Conservation (phyloP, 2,797 vertebrate genomes). For the Euphonia xanthogaster region DNA sequence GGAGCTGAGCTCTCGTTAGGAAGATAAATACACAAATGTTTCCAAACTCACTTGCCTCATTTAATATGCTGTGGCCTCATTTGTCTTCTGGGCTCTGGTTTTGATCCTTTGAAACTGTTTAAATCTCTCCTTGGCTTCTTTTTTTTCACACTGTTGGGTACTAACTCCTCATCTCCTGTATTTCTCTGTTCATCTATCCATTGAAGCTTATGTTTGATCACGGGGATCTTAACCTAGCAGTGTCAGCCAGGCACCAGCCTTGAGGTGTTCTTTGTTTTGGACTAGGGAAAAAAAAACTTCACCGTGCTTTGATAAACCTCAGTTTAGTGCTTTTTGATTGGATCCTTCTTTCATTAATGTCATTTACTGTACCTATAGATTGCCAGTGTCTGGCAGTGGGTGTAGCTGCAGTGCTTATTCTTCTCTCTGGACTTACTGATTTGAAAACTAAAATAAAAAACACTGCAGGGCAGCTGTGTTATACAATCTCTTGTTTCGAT, state of each 20-base stretch:
- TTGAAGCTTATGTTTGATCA: neutral
- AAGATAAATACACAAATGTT: conserved; percentile 20
- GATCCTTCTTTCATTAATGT: neutral
- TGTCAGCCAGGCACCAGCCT: neutral
- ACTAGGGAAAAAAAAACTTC: neutral
- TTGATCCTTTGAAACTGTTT: conserved; percentile 11
- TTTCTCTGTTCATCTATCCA: neutral
- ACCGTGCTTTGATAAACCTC: neutral
- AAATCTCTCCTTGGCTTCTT: neutral
- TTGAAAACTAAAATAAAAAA: neutral
- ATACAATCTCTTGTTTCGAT: neutral
- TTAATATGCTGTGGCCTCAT: conserved; percentile 18
- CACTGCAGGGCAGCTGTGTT: neutral
- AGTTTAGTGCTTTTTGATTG: neutral
- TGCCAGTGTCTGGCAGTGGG: neutral
- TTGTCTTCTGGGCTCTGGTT: conserved; percentile 22
- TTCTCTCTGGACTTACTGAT: neutral
- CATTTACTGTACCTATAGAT: neutral
- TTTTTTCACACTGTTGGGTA: neutral
- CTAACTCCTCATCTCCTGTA: neutral
- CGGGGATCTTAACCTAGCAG: neutral
- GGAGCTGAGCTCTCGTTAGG: conserved; percentile 9
- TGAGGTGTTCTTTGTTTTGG: neutral
- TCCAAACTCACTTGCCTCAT: conserved; percentile 34
- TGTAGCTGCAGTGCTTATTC: neutral